These are phyloP conservation scores for Cybosia mesomella DNA, from an alignment of 2,888 invertebrate species.

Conservation along the genomic window DNA sequence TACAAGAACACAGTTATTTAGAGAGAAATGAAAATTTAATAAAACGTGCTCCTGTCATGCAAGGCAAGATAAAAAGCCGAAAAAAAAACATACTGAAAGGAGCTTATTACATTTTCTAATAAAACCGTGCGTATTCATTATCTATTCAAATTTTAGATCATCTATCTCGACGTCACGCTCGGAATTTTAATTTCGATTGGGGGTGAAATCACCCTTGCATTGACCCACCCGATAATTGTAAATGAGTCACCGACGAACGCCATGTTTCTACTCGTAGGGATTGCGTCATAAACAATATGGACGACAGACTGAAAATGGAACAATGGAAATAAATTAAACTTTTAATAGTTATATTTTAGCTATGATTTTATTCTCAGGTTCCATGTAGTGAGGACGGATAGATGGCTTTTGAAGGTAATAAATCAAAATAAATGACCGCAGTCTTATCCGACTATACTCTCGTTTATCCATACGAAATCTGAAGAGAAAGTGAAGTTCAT, in stretches of 20 bases:
- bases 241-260: constrained; percentile 63
- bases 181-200: constrained; percentile 76
- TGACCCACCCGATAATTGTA: constrained; percentile 68
- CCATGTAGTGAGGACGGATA: no score
- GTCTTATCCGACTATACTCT: background rate
- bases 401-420: no score
- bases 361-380: background rate
- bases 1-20: background rate
- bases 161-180: constrained; percentile 65
- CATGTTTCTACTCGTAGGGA: constrained; percentile 19
- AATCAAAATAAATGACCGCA: background rate
- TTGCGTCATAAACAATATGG: constrained; percentile 25
- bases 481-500: background rate
- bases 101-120: constrained; percentile 49
- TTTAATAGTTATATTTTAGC: no score
- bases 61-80: constrained; percentile 10
- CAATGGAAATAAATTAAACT: background rate
- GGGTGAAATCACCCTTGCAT: constrained; percentile 59
- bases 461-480: background rate
- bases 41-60: constrained; percentile 31
- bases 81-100: constrained; percentile 12
- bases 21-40: background rate
- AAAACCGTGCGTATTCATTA: constrained; percentile 53
- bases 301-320: constrained; percentile 10
- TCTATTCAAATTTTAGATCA: constrained; percentile 67